Base-by-base conservation (phyloP, 2,797 vertebrate species). In the Poeciliopsis paucimaculata region DNA sequence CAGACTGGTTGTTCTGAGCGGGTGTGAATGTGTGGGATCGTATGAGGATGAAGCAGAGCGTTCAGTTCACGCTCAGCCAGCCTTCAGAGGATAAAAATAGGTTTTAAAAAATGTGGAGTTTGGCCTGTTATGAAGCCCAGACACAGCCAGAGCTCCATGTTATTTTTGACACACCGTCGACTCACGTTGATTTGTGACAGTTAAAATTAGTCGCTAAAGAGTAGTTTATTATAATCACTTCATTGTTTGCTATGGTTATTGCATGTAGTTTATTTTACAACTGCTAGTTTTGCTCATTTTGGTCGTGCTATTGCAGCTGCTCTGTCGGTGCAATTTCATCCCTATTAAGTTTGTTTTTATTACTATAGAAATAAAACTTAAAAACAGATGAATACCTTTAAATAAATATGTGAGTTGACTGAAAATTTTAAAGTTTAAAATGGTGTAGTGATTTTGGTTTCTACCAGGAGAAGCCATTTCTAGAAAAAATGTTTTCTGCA, bases 31-130 rank as follows among this genome's bases (percentile, higher is more conserved):
- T 85, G 77, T 85, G 81, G 73, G 83, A 77, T 80, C 23, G 76
- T 73, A 76, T 41, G 82, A 89, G 84, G 82, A 83, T 84, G 79
- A 82, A 84, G 78, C 88, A 71, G 81, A 87, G 83, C 81, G 71
- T 89, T 83, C 84, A 88, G 77, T 86, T 89, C 84, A 87, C 76
- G 78, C 86, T 92, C 82, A 55, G 82, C 85, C 84, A 81, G 81
- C 82, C 83, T 73, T 88, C 73, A 57, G 6, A 20, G 23, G 82
- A 57, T 88, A 88, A 88, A 91, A 92, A 91, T 89, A 91, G 87
- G 85, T 78, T 45, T 68, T 10, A 41, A 20, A 85, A 88, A 86
- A 90, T 60, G 79, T 73, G 45, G 45, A 84, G 75, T 77, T 80
- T 57, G 84, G 80, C 51, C 83, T 77, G 64, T 77, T 85, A 71